Conservation (phyloP, 1,140 invertebrate genomes). For the Pararge aegeria region DNA sequence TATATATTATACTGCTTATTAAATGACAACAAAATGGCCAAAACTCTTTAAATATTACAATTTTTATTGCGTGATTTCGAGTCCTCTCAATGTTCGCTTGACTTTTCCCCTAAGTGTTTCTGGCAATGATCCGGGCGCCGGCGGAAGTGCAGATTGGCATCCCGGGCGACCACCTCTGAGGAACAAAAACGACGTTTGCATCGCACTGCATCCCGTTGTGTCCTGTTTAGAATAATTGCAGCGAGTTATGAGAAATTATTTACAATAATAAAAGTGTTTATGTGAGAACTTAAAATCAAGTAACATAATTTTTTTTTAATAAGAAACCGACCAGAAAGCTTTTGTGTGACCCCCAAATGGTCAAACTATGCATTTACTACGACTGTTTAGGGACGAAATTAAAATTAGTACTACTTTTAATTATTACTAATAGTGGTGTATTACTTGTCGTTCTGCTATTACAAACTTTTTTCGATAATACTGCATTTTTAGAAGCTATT, state of each 20-base stretch:
- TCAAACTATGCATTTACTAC: no score
- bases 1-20: no score
- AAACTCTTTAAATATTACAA: neutral
- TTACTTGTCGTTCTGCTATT: no score
- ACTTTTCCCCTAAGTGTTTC: constrained; percentile 51
- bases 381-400: no score
- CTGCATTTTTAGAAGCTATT: no score
- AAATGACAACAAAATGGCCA: neutral
- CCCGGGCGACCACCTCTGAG: constrained; percentile 55
- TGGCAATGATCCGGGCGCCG: constrained; percentile 69
- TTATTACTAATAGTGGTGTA: no score
- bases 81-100: constrained; percentile 16
- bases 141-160: constrained; percentile 57
- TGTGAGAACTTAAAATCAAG: no score
- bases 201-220: constrained; percentile 21
- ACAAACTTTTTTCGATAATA: no score
- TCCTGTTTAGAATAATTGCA: constrained; percentile 21
- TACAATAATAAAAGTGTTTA: neutral
- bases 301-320: no score
- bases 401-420: no score
- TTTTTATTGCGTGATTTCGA: constrained; percentile 17
- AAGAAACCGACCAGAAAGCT: no score
- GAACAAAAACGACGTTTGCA: constrained; percentile 43
- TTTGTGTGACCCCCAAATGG: no score
- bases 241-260: neutral